Conservation (phyloP, 2,888 invertebrate genomes). For the Perizoma affinitatum region DNA sequence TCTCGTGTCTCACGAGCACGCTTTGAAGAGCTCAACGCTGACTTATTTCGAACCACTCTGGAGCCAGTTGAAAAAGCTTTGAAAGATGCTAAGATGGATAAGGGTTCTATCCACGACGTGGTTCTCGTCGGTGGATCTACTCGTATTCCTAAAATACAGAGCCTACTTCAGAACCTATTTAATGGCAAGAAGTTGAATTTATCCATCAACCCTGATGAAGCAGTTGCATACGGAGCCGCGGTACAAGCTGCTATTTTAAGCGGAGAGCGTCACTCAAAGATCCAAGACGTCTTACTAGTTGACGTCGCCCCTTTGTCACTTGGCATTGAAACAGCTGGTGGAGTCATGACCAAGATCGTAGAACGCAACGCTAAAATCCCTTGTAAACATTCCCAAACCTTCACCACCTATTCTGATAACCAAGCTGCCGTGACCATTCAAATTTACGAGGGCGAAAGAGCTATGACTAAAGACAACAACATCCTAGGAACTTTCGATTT, state of each 20-base stretch:
- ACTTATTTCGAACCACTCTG: slow-evolving; percentile 88
- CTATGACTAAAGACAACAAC: slow-evolving; percentile 91
- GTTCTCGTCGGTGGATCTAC: slow-evolving; percentile 93
- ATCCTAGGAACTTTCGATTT: slow-evolving; percentile 86
- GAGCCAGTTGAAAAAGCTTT: slow-evolving; percentile 91
- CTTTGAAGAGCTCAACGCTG: slow-evolving; percentile 90
- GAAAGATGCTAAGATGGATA: slow-evolving; percentile 90
- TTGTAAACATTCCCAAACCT: slow-evolving; percentile 88
- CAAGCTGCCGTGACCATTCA: slow-evolving; percentile 89
- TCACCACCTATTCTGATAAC: slow-evolving; percentile 92
- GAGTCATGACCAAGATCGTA: slow-evolving; percentile 90
- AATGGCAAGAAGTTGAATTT: slow-evolving; percentile 88
- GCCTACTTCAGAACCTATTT: slow-evolving; percentile 89
- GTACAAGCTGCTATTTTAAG: slow-evolving; percentile 89
- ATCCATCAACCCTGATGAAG: slow-evolving; percentile 92
- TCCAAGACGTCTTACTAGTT: slow-evolving; percentile 86
- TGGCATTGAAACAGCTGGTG: slow-evolving; percentile 91
- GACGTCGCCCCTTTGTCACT: slow-evolving; percentile 86
- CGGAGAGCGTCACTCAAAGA: slow-evolving; percentile 88
- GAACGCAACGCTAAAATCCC: slow-evolving; percentile 89
- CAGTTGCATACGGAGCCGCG: slow-evolving; percentile 91
- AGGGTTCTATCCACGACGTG: slow-evolving; percentile 88
- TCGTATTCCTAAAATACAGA: slow-evolving; percentile 91
- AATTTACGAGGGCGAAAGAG: slow-evolving; percentile 90
- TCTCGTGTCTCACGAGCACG: slow-evolving; percentile 88